These are phyloP conservation scores for Ametastegia equiseti DNA, from an alignment of 2,888 invertebrate genomes.

Conservation along the genomic window DNA sequence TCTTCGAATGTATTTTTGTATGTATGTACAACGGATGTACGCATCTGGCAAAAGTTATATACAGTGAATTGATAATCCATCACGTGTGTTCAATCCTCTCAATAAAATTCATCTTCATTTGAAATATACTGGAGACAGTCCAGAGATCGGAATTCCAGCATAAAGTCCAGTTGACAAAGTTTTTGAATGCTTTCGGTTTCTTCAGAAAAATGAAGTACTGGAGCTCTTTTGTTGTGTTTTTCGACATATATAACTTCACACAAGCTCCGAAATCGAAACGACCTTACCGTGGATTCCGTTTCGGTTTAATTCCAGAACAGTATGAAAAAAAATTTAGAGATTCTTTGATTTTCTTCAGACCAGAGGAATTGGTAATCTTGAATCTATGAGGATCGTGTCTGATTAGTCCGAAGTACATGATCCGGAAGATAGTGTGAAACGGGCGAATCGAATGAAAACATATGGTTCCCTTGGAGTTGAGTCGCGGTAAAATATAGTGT, in stretches of 20 bases:
- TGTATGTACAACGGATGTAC: neutral
- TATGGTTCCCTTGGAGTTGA: too few relatives aligned
- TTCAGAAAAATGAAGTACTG: neutral
- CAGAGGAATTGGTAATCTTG: neutral
- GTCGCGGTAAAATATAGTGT: conserved; percentile 25
- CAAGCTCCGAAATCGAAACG: neutral
- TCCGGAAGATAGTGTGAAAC: neutral
- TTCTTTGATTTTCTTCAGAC: neutral
- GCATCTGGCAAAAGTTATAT: neutral
- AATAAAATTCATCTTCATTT: conserved; percentile 2
- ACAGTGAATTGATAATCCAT: conserved; percentile 6
- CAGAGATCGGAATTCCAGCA: neutral
- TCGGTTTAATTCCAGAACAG: neutral
- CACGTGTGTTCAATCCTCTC: neutral
- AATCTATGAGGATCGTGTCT: neutral
- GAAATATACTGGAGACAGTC: neutral
- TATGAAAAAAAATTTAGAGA: neutral
- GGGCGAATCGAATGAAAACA: neutral
- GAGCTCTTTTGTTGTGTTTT: too few relatives aligned
- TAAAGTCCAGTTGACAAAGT: neutral
- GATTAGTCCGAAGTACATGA: neutral
- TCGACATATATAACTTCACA: too few relatives aligned
- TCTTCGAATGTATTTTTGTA: neutral
- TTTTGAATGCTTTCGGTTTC: neutral
- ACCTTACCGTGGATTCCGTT: neutral